phyloP scores from a whole-genome alignment of 2,888 invertebrate species.

The Pandemis heparana region DNA sequence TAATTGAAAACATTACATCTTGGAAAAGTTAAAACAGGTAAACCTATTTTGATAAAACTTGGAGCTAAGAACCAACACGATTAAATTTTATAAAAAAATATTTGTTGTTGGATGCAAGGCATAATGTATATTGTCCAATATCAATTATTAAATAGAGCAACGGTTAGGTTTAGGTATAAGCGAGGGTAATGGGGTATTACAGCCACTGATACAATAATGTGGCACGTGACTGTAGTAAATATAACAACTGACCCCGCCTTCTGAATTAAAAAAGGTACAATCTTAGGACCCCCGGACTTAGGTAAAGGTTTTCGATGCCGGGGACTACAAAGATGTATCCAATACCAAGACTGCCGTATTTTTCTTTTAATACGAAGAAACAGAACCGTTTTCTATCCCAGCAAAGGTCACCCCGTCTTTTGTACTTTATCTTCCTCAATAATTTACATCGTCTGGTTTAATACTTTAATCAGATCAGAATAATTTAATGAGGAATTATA shows the following conservation, averaged over 20 bases:
- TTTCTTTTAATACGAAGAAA: not conserved
- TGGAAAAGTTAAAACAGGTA: too few species aligned
- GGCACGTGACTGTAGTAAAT: not conserved
- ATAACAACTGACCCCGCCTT: not conserved
- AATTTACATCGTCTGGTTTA: slow-evolving; percentile 10
- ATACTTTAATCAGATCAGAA: slow-evolving; percentile 15
- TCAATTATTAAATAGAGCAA: not conserved
- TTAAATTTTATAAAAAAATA: too few species aligned
- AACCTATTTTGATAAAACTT: too few species aligned
- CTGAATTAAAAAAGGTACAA: not conserved
- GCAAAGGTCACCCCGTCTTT: slow-evolving; percentile 1
- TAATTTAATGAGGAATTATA: slow-evolving; percentile 5
- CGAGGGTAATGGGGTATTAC: not conserved
- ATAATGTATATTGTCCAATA: not conserved
- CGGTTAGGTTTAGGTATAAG: not conserved
- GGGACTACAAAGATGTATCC: not conserved
- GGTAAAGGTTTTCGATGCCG: not conserved
- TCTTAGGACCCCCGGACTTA: not conserved
- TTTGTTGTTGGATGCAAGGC: too few species aligned
- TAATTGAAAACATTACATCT: too few species aligned
- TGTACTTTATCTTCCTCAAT: slow-evolving; percentile 1
- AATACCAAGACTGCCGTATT: slow-evolving; percentile 4
- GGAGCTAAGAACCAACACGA: too few species aligned
- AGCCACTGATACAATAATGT: not conserved
- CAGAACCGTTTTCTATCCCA: not conserved